Base-by-base conservation (phyloP, 2,888 invertebrate genomes). In the Yponomeuta cagnagella region DNA sequence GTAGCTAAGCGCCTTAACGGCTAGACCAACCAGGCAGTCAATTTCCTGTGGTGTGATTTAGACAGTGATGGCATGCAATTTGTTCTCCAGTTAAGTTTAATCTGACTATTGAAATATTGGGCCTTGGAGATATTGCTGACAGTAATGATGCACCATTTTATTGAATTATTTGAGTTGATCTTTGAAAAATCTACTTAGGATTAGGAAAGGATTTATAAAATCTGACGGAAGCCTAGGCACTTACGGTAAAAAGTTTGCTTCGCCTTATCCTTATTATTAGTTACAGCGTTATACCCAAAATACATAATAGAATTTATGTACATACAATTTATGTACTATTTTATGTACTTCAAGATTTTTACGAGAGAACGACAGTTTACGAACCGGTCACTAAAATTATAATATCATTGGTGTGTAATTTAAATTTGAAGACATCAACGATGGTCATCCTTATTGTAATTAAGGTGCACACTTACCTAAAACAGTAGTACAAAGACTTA, bases 191-290 rank as follows among this genome's bases (percentile, higher is more conserved):
- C 52, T 58, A 58, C 52, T 58, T 58, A 58, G 52, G 52, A 15
- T 15, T 58, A 58, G 52, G 52, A 58, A 58, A 58, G 52, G 12
- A 58, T 58, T 58, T 58, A 15, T 58, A 58, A 15, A 58, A 15
- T 58, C 52, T 10, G 75, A 81, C 75, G 23, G 9, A 84, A 87
- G 82, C 85, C 86, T 86, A 90, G 89, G 89, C 89, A 89, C 89
- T 87, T 87, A 84, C 82, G 88, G 88, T 82, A 82, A 84, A 86
- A 79, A 80, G 80, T 12, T 65, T 65, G 65, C 65, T 30, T 65
- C 33, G 65, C 65, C 31, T 15, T 58, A 58, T 58, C 15, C 6
- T 58, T 52, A 52, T 52, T 52, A 52, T 52, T 58, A 12, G 52
- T 58, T 58, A 12, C 52, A 65, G 33, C 30, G 4, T 31, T 65